Evolutionary conservation across 2,113 vertebrate species (phyloP), one percentile per base, ranked within the genome.

Genomic region (Prunella himalayana): DNA sequence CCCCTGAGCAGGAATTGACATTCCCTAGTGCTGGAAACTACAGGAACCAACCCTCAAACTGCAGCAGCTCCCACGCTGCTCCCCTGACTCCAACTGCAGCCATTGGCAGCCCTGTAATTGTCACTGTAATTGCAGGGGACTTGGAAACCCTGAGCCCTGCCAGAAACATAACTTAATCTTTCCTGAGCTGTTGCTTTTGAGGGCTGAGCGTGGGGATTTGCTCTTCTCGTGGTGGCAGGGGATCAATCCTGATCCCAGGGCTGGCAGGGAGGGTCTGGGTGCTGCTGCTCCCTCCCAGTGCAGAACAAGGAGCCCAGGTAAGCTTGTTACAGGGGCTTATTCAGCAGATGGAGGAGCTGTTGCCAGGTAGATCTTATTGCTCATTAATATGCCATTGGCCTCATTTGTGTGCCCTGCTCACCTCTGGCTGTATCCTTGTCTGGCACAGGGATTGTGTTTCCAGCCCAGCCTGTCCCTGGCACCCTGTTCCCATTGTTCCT

Each of bases 311-410:
- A 57, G 45, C 70, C 44, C 88, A 95, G 92, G 88, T 90, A 92
- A 94, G 91, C 95, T 83, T 5, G 64, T 97, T 97, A 96, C 41
- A 60, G 76, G 76, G 83, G 44, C 88, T 96, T 97, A 92, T 59
- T 94, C 76, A 73, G 72, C 95, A 97, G 91, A 93, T 95, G 94
- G 96, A 92, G 0, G 5, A 86, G 57, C 68, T 1, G 11, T 88
- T 92, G 64, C 83, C 88, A 96, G 88, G 91, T 95, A 88, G 92
- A 83, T 93, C 96, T 94, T 20, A 33, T 23, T 83, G 91, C 87
- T 92, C 91, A 92, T 96, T 91, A 95, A 95, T 68, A 81, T 90
- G 41, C 82, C 88, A 96, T 71, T 88, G 95, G 83, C 80, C 77
- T 93, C 71, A 31, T 91, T 92, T 51, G 80, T 81, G 82, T 78